Conservation (phyloP, 2,113 vertebrate species). For the Nycticebus coucang region DNA sequence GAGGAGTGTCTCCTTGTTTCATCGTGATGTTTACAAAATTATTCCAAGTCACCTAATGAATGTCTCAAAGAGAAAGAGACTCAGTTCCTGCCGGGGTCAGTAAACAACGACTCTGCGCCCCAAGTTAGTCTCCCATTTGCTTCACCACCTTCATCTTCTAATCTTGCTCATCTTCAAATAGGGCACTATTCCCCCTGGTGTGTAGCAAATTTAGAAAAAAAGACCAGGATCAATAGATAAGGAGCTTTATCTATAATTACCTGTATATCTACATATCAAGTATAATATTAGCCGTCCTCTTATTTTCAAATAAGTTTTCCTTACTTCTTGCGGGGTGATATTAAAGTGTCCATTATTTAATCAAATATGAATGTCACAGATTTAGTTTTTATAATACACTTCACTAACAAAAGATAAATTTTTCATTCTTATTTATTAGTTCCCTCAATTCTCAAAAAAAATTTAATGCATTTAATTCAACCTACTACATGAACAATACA, state of each 20-base stretch:
- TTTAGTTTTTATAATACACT: not conserved
- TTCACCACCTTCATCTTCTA: not conserved
- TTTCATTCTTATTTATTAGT: not conserved
- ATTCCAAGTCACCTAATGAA: not conserved
- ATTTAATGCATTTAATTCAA: not conserved
- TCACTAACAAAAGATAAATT: not conserved
- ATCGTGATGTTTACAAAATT: slow-evolving; percentile 42
- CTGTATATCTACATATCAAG: not conserved
- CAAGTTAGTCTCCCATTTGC: not conserved
- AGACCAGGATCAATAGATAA: not conserved
- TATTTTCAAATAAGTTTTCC: not conserved
- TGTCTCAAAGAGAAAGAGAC: not conserved
- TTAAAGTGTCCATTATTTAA: not conserved
- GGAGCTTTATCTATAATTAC: not conserved
- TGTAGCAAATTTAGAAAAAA: not conserved
- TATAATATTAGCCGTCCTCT: not conserved
- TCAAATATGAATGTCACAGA: not conserved
- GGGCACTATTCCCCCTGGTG: not conserved
- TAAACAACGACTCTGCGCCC: not conserved
- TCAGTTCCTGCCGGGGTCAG: not conserved
- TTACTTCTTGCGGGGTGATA: not conserved
- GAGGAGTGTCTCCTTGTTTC: not conserved
- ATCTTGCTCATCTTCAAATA: not conserved
- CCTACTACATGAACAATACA: not conserved
- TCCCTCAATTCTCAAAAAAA: not conserved